These are phyloP conservation scores for Eciton burchellii DNA, from an alignment of 1,140 invertebrate species.

Conservation along the genomic window DNA sequence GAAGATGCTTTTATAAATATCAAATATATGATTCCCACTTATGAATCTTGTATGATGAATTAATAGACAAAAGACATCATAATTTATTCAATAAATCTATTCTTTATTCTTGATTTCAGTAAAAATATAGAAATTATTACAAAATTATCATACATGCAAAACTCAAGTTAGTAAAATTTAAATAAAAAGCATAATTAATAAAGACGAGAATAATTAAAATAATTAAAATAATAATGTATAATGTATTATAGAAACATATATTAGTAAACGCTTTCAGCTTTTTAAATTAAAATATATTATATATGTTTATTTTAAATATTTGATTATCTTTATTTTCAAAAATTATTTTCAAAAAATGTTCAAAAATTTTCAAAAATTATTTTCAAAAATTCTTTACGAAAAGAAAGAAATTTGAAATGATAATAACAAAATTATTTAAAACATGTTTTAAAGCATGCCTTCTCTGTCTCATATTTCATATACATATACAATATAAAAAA, in stretches of 20 bases:
- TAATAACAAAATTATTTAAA: neutral
- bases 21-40: slow-evolving; percentile 98
- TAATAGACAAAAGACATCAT: slow-evolving; percentile 33
- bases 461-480: slow-evolving; percentile 11
- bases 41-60: slow-evolving; percentile 96
- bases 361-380: slow-evolving; percentile 20
- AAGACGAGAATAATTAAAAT: slow-evolving; percentile 4
- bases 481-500: slow-evolving; percentile 53
- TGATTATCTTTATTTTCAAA: too few species aligned
- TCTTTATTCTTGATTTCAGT: slow-evolving; percentile 15
- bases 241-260: slow-evolving; percentile 6
- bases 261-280: too few species aligned
- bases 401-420: neutral
- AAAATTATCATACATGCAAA: slow-evolving; percentile 28
- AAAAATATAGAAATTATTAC: neutral
- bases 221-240: neutral
- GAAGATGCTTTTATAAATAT: slow-evolving; percentile 98
- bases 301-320: too few species aligned
- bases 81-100: slow-evolving; percentile 16
- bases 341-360: slow-evolving; percentile 2
- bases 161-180: neutral
- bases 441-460: neutral
- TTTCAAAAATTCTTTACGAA: neutral
- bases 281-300: too few species aligned
- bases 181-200: neutral